phyloP scores from a whole-genome alignment of 53 echinoderm and acorn worm genomes.

The Echinarachnius parma region DNA sequence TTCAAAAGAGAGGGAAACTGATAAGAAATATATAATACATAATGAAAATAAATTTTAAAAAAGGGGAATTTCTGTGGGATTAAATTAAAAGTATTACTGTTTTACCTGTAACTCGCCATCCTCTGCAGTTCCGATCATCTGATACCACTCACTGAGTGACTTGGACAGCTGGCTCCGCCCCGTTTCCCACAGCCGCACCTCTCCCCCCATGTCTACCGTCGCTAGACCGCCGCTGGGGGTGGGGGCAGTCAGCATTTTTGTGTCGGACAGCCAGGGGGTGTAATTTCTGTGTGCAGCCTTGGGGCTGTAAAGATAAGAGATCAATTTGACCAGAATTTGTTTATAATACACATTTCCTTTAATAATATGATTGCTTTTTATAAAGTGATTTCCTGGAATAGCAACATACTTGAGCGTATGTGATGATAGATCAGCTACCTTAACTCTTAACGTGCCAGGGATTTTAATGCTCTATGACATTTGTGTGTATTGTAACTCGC shows the following conservation, averaged over 20 bases:
- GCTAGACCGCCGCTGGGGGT: conserved; percentile 74
- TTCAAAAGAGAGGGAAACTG: no score
- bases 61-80: no score
- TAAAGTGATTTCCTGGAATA: background rate
- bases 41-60: no score
- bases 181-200: conserved; percentile 88
- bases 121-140: conserved; percentile 67
- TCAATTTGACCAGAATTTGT: background rate
- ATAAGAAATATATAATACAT: no score
- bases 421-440: no score
- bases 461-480: no score
- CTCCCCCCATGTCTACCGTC: conserved; percentile 80
- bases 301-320: conserved; percentile 5
- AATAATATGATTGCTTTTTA: background rate
- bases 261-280: conserved; percentile 29
- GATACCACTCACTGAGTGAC: conserved; percentile 79
- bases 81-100: no score
- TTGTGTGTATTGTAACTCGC: no score
- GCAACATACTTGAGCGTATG: no score
- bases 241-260: conserved; percentile 12
- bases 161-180: conserved; percentile 65
- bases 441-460: conserved; percentile 1
- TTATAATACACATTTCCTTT: background rate
- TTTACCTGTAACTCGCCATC: conserved; percentile 72
- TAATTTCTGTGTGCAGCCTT: conserved; percentile 21